Evolutionary conservation across 2,113 vertebrate species (phyloP).

Genomic region (Aldabrachelys gigantea): DNA sequence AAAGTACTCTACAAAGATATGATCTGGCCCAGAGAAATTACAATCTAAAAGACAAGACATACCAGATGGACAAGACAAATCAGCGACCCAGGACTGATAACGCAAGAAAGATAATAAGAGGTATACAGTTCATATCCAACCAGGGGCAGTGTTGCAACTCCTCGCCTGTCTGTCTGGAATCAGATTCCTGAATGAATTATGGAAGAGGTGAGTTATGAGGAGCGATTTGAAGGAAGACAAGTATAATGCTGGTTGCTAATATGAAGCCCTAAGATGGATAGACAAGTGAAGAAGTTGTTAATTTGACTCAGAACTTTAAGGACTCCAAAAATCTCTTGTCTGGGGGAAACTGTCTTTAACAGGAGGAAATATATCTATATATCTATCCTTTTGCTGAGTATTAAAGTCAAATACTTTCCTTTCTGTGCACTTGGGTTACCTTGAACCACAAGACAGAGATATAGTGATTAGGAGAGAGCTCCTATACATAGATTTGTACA

Average conservation of each 20-base stretch:
- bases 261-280: not conserved
- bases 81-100: not conserved
- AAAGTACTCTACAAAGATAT: not conserved
- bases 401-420: slow-evolving; percentile 22
- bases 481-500: slow-evolving; percentile 75
- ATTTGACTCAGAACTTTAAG: not conserved
- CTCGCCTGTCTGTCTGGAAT: not conserved
- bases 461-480: slow-evolving; percentile 76
- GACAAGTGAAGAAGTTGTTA: not conserved
- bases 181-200: not conserved
- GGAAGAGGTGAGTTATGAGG: not conserved
- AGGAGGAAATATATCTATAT: not conserved
- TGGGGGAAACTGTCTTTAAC: not conserved
- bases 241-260: not conserved
- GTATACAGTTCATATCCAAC: accelerated
- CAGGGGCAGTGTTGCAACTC: not conserved
- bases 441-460: slow-evolving; percentile 66
- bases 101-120: not conserved
- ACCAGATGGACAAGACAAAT: not conserved
- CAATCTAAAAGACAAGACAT: not conserved
- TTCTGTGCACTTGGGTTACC: slow-evolving; percentile 62
- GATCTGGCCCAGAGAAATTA: not conserved
- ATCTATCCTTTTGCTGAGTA: not conserved
- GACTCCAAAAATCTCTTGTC: not conserved
- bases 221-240: not conserved